Evolutionary conservation across 2,888 invertebrate genomes (phyloP).

Genomic region (Drosophila kuntzei): DNA sequence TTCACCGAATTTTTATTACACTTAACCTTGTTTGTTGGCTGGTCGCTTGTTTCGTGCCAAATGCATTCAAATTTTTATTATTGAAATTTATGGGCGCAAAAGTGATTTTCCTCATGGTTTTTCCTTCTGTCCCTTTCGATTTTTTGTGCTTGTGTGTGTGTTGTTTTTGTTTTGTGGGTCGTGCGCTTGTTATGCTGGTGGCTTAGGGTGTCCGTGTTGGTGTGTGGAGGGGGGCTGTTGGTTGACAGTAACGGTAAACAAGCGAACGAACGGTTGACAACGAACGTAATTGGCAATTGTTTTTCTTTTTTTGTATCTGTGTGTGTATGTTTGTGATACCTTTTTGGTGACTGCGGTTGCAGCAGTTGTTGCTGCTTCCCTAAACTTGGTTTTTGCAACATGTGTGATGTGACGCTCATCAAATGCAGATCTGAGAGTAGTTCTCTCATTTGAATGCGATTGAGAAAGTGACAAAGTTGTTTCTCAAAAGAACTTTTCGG

Average conservation of each 20-base stretch:
- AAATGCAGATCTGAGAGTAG: conserved; percentile 64
- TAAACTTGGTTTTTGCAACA: conserved; percentile 63
- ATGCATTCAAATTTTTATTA: conserved; percentile 82
- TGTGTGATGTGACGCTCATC: conserved; percentile 59
- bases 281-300: conserved; percentile 77
- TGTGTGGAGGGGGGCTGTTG: not conserved
- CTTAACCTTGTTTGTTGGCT: conserved; percentile 70
- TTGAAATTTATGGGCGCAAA: conserved; percentile 80
- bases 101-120: conserved; percentile 80
- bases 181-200: conserved; percentile 58
- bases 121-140: conserved; percentile 39
- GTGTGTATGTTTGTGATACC: conserved; percentile 38
- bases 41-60: conserved; percentile 70
- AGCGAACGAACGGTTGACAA: conserved; percentile 43
- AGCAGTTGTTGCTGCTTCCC: conserved; percentile 24
- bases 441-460: conserved; percentile 57
- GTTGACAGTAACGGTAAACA: conserved; percentile 51
- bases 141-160: conserved; percentile 23
- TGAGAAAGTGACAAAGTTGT: conserved; percentile 39
- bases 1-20: conserved; percentile 73
- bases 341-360: conserved; percentile 48
- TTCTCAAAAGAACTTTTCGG: not conserved
- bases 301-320: conserved; percentile 56
- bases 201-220: conserved; percentile 36
- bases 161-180: conserved; percentile 32